A percentile compares a stretch with the other conserved stretches of the same genome.
These are phyloP conservation scores for Limnephilus rhombicus DNA, from an alignment of 2,888 invertebrate species.

Conservation along the genomic window DNA sequence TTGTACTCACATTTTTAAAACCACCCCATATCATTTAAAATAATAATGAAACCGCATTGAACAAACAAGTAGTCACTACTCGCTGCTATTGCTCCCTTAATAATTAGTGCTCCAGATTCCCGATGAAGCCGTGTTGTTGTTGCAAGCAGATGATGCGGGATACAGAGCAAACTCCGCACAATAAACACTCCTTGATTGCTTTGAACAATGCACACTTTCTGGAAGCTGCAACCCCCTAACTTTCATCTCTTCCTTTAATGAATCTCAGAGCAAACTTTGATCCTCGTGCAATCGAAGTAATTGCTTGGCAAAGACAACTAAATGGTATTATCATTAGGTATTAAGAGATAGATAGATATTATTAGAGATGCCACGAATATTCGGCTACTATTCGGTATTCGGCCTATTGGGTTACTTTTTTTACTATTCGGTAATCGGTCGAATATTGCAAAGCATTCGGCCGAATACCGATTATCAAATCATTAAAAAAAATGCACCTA, in stretches of 20 bases:
- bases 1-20: no score
- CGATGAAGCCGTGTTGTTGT: background rate
- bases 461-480: no score
- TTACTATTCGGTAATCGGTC: no score
- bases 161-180: background rate
- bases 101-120: background rate
- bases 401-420: no score
- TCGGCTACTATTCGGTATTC: no score
- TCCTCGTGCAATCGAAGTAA: background rate
- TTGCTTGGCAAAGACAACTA: background rate
- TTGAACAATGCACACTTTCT: background rate
- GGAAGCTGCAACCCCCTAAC: background rate
- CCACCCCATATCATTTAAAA: no score
- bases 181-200: background rate
- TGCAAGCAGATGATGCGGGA: background rate
- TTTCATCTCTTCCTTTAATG: background rate
- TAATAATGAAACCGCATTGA: background rate
- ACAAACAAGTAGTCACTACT: background rate
- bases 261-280: background rate
- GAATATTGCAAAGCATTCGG: no score
- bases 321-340: no score
- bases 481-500: no score
- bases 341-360: no score
- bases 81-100: background rate
- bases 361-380: no score